phyloP scores from a whole-genome alignment of 1,140 invertebrate genomes.

The Solenopsis invicta region DNA sequence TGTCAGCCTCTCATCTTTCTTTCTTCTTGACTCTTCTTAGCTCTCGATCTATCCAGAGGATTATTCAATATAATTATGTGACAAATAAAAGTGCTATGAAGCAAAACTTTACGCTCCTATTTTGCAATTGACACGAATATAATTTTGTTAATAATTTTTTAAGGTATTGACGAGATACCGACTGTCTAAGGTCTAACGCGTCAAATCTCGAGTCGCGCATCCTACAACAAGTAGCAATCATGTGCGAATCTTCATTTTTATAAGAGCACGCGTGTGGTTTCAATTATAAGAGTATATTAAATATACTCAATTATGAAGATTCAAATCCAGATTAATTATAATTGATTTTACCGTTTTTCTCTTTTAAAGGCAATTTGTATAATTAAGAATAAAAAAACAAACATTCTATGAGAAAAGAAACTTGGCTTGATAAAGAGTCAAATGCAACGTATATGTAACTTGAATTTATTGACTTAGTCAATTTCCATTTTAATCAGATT shows the following conservation, averaged over 20 bases:
- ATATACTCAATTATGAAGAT: not conserved
- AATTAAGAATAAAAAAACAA: not conserved
- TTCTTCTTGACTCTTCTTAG: not conserved
- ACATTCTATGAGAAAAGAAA: not conserved
- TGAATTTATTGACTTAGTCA: too few relatives aligned
- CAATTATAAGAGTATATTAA: not conserved
- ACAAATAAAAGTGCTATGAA: conserved; percentile 79
- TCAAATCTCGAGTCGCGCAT: not conserved
- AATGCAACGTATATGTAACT: too few relatives aligned
- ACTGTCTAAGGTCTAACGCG: not conserved
- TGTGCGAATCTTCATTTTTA: not conserved
- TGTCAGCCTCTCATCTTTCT: not conserved
- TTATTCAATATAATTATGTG: conserved; percentile 84
- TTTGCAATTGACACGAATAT: conserved; percentile 5
- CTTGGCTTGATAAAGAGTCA: not conserved
- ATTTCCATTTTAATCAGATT: too few relatives aligned
- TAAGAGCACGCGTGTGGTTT: not conserved
- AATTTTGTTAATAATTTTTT: conserved; percentile 52
- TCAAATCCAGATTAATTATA: not conserved
- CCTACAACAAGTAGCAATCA: not conserved
- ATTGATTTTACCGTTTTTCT: not conserved
- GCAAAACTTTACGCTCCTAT: conserved; percentile 56
- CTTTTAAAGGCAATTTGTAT: not conserved
- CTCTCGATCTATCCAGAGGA: not conserved
- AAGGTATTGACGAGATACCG: conserved; percentile 12